These are phyloP conservation scores for Artemia franciscana DNA, from an alignment of 1,140 invertebrate genomes.

Conservation along the genomic window DNA sequence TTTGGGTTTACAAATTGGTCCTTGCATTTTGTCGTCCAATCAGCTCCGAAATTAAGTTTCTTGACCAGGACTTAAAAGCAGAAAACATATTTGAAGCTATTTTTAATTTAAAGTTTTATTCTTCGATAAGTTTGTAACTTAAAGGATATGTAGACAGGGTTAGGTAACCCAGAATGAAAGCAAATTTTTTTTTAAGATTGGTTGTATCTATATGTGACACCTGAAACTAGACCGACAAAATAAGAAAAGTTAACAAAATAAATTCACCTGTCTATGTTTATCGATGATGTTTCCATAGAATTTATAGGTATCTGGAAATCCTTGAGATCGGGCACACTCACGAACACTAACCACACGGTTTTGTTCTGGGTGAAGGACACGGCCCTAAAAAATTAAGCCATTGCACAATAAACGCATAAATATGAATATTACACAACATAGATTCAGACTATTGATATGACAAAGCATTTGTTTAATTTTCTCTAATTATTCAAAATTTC, in stretches of 20 bases:
- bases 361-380: slow-evolving; percentile 58
- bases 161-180: background rate
- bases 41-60: too few relatives aligned
- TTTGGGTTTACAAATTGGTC: too few relatives aligned
- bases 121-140: background rate
- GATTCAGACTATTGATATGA: background rate
- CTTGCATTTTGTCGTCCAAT: too few relatives aligned
- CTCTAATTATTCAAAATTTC: background rate
- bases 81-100: background rate
- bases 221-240: background rate
- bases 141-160: background rate
- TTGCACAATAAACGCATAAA: background rate
- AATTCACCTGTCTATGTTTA: slow-evolving; percentile 48
- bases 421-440: background rate
- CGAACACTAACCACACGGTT: slow-evolving; percentile 55
- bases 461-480: background rate
- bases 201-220: background rate
- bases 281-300: slow-evolving; percentile 52
- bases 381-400: slow-evolving; percentile 22
- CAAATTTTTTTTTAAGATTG: background rate
- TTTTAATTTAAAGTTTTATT: background rate
- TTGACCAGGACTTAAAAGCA: too few relatives aligned
- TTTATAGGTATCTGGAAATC: slow-evolving; percentile 51
- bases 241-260: background rate
- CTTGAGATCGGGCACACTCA: slow-evolving; percentile 66